Evolutionary conservation across 2,888 invertebrate genomes (phyloP), one percentile per base, ranked within the genome.

Genomic region (Itoplectis maculator): DNA sequence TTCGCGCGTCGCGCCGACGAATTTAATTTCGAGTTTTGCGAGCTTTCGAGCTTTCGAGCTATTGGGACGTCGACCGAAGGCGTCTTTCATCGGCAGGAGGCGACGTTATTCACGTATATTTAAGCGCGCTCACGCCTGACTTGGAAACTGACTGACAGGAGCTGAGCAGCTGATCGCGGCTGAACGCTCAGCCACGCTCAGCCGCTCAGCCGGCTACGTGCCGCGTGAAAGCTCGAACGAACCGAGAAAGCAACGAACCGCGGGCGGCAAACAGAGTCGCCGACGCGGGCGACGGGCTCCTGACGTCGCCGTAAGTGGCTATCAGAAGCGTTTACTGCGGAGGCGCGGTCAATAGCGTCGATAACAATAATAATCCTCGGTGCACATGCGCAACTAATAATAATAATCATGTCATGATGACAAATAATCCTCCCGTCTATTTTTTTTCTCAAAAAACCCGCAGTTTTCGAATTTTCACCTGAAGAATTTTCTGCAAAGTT

Each of bases 201-300:
- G 29, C 42, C 6, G 51, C 42, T 40, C 37, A 3, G 35, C 9
- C 47, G 47, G 35, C 15, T 69, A 74, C 81, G 78, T 81, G 79
- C 47, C 35, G 23, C n/a, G 82, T 75, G 82, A 79, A 79, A 82
- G 63, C 79, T 51, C 51, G 15, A 51, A 35, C 20, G 13, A 66
- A 35, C n/a, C 69, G 56, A 29, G 56, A 65, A 78, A 56, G 68
- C 54, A 49, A 35, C 9, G 20, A 49, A 59, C 45, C 35, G 45
- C 23, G 8, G 51, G n/a, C n/a, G 54, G 49, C 20, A 42, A 35
- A 11, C 59, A n/a, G 29, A 61, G 49, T 63, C 37, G 73, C 18
- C 18, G n/a, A 70, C 2, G n/a, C n/a, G 18, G 15, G 8, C 18
- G 20, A 54, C 13, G 20, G 20, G 20, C 23, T 11, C 11, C 18